Conservation (phyloP, 2,113 vertebrate genomes). For the mouse (Mus musculus) region GRCm39 chr16:13155501-13156000, state of each 20-base stretch:
- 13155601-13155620: neutral
- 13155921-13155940: conserved; percentile 1
- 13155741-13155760: neutral
- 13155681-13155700: neutral
- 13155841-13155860: neutral
- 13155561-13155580: neutral
- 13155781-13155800: neutral
- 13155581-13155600: neutral
- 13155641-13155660: neutral
- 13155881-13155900: conserved; percentile 40
- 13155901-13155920: conserved; percentile 30
- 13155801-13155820: neutral
- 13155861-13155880: neutral
- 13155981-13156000: conserved; percentile 27
- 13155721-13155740: neutral
- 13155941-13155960: neutral
- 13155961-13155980: neutral
- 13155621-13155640: neutral
- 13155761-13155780: neutral
- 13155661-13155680: neutral
- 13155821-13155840: neutral
- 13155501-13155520: neutral
- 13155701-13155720: neutral
- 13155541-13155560: neutral
- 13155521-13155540: neutral